Conservation (phyloP, 2,888 invertebrate genomes). For the Luffia ferchaultella region DNA sequence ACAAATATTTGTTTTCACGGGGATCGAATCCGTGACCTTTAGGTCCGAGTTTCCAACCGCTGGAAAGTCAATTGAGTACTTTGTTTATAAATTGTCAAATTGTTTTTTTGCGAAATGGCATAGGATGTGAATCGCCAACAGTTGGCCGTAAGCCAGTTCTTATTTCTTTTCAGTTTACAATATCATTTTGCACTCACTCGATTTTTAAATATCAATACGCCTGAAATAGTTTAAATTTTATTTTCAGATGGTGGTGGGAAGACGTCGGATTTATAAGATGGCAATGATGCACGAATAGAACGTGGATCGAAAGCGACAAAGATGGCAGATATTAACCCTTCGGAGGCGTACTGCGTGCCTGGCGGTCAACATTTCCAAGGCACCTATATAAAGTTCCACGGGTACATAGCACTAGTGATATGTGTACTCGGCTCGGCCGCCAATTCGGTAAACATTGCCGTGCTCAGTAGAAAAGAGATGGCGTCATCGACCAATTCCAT, state of each 20-base stretch:
- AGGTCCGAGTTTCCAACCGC: no score
- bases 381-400: slow-evolving; percentile 78
- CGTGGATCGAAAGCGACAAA: background rate
- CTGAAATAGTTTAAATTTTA: background rate
- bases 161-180: background rate
- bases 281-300: background rate
- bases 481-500: slow-evolving; percentile 91
- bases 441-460: slow-evolving; percentile 89
- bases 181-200: background rate
- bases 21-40: no score
- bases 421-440: slow-evolving; percentile 90
- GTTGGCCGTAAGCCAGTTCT: background rate
- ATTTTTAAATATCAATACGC: background rate
- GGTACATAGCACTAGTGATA: slow-evolving; percentile 84
- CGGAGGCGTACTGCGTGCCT: slow-evolving; percentile 51
- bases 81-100: background rate
- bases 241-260: background rate
- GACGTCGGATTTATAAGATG: background rate
- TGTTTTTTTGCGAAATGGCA: background rate
- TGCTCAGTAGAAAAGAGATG: slow-evolving; percentile 91
- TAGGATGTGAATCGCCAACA: background rate
- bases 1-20: no score
- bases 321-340: slow-evolving; percentile 4
- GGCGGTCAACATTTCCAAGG: slow-evolving; percentile 66
- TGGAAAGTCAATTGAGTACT: background rate